Evolutionary conservation across 2,888 invertebrate species (phyloP), one percentile per base, ranked within the genome.

Genomic region (Cantharis lateralis): DNA sequence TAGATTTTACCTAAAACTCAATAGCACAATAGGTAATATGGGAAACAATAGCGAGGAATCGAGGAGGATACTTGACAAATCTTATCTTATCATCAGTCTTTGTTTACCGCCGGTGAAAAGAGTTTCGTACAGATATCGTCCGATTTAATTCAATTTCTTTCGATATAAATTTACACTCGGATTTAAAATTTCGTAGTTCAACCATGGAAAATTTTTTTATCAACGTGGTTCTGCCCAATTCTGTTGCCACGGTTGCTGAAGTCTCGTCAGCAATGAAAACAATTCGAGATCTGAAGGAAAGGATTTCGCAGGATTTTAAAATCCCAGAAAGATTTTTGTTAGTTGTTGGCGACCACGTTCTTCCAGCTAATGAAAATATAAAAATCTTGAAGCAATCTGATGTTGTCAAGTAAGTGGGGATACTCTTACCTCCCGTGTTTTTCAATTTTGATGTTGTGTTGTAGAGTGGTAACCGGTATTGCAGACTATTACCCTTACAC

Each of bases 211-310:
- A 32, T 4, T 32, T 32, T 32, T 32, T 5, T 0, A 13, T 32
- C 5, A 5, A 10, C 0, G 48, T 48, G 48, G n/a, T 48, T 48
- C 7, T 48, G 7, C n/a, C 48, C n/a, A 48, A 48, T 48, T 7
- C n/a, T 0, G 9, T 7, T 48, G 4, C 1, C 2, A 7, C 0
- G 1, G 1, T 13, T 2, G n/a, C 2, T 2, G 7, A n/a, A 48
- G 9, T 48, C n/a, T n/a, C 48, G 2, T n/a, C 48, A n/a, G n/a
- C n/a, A n/a, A 48, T n/a, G n/a, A 48, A 48, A 48, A 48, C 48
- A 2, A 9, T 48, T 9, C 5, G n/a, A 48, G 48, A 48, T 48
- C 48, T 48, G 48, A n/a, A 48, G 3, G 48, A n/a, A n/a, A n/a
- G n/a, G 0, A n/a, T 48, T n/a, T 48, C 48, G 0, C n/a, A n/a